Base-by-base conservation (phyloP, 2,113 vertebrate species). In the Pygoscelis adeliae region DNA sequence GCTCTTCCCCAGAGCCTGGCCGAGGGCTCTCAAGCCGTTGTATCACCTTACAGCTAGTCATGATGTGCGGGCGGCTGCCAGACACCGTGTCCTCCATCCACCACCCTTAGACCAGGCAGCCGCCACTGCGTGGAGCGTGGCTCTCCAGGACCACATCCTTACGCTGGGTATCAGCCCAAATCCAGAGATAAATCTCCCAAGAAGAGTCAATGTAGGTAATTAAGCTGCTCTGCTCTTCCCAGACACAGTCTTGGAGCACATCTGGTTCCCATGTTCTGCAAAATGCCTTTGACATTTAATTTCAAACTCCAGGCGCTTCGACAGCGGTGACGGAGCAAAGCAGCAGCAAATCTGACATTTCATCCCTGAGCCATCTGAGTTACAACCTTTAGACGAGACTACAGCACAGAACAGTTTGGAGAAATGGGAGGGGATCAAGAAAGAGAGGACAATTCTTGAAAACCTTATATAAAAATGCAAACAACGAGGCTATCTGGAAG, bases 281-380 rank as follows among this genome's bases (percentile, higher is more conserved):
- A 90, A 92, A 74, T 6, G 52, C 94, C 74, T 88, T 26, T 96
- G 95, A 92, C 94, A 90, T 94, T 94, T 87, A 15, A 23, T 63
- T 79, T 62, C 65, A 27, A 82, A 84, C 92, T 87, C 30, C 70
- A 8, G 83, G 90, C 81, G 2, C 67, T 81, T 63, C 26, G 3
- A 27, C 38, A 50, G 89, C 1, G 1, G 83, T 38, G 91, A 87
- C 40, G 2, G 84, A 46, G 84, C 74, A 78, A 80, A 91, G 63
- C 40, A 46, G 74, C 74, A 95, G 80, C 93, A 69, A 46, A 74
- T n/a, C 61, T 88, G 94, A 93, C 94, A 93, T 94, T 90, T 95
- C 91, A 25, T 78, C 87, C 90, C 91, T 46, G 63, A 87, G 85
- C 94, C 69, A 53, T 46, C 87, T 47, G 58, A 91, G 1, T 49